Conservation (phyloP, 37 sponge, comb jelly and placozoan genomes). For the Chondrosia reniformis region DNA sequence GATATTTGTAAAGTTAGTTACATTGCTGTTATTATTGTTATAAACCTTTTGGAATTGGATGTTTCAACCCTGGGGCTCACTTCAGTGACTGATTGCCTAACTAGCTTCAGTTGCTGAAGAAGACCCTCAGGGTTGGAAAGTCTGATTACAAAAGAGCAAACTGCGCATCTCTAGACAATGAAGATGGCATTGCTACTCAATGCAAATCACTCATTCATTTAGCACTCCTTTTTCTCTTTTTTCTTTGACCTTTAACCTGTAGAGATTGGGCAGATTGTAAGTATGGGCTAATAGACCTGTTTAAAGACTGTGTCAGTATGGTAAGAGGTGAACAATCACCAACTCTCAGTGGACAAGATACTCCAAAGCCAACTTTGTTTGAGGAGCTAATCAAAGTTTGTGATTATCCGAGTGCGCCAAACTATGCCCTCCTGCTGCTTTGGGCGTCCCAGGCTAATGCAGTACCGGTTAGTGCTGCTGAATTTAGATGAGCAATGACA, state of each 20-base stretch:
- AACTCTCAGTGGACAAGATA: background rate
- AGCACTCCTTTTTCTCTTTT: no score
- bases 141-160: background rate
- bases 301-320: slow-evolving; percentile 17
- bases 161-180: background rate
- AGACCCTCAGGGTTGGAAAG: background rate
- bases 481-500: background rate
- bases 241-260: no score
- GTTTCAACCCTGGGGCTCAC: no score
- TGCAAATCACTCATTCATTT: no score
- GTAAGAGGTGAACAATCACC: no score
- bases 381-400: slow-evolving; percentile 36
- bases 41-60: no score
- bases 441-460: slow-evolving; percentile 92
- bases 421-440: slow-evolving; percentile 66
- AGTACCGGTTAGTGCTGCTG: slow-evolving; percentile 45
- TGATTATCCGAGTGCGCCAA: slow-evolving; percentile 49
- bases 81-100: background rate
- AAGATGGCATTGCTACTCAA: no score
- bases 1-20: slow-evolving; percentile 55
- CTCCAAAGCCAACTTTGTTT: slow-evolving; percentile 20
- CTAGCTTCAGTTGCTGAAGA: background rate
- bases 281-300: slow-evolving; percentile 24
- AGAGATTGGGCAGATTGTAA: slow-evolving; percentile 48
- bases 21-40: no score